Conservation (phyloP, 2,797 vertebrate species). For the Poecilia gillii region DNA sequence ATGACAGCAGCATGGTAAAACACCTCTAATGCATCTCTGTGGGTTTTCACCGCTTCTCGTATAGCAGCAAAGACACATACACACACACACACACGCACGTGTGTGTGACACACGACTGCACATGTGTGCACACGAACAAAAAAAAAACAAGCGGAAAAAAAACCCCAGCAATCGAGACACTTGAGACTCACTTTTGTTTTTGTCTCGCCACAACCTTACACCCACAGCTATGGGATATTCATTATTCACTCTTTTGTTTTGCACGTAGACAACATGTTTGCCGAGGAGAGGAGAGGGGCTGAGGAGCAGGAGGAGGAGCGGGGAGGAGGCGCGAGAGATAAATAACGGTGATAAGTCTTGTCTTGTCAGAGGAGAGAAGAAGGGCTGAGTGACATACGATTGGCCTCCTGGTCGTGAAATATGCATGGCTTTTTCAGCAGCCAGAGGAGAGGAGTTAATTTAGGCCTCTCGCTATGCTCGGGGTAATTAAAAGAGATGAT, state of each 20-base stretch:
- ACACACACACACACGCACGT: constrained; percentile 7
- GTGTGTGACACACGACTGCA: constrained; percentile 41
- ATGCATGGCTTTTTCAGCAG: constrained; percentile 85
- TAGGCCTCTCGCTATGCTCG: constrained; percentile 83
- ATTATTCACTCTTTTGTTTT: constrained; percentile 80
- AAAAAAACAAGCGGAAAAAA: constrained; percentile 11
- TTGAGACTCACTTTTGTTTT: constrained; percentile 61
- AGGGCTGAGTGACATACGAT: constrained; percentile 82
- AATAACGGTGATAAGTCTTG: constrained; percentile 84
- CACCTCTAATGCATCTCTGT: constrained; percentile 72
- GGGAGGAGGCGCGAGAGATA: constrained; percentile 54
- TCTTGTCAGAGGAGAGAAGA: constrained; percentile 76
- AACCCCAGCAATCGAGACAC: constrained; percentile 16
- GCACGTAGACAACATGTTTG: constrained; percentile 72
- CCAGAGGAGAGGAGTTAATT: constrained; percentile 85
- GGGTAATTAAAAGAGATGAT: constrained; percentile 90
- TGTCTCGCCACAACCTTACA: constrained; percentile 53
- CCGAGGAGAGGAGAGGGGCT: constrained; percentile 6
- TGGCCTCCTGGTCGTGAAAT: constrained; percentile 82
- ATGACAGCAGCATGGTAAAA: constrained; percentile 78
- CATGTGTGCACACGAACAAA: constrained; percentile 34
- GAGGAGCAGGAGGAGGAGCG: not conserved
- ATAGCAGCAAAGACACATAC: constrained; percentile 61
- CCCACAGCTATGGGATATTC: constrained; percentile 60
- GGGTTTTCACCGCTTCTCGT: constrained; percentile 68